These are phyloP conservation scores for Cephus runcator DNA, from an alignment of 2,888 invertebrate species.

Conservation along the genomic window DNA sequence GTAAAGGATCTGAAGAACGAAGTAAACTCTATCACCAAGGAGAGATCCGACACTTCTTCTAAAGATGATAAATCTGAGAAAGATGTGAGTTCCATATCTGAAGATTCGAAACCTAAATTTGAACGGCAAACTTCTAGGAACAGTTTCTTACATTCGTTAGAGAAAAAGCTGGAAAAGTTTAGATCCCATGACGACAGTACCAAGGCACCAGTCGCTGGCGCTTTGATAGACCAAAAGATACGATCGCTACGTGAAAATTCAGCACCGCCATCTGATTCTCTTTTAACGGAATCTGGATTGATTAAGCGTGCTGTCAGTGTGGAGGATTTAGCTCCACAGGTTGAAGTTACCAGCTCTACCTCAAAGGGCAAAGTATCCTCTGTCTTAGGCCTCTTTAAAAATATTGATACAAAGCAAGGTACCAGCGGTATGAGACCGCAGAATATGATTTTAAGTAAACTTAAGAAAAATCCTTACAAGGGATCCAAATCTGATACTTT, in stretches of 20 bases:
- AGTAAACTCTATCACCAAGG: constrained; percentile 49
- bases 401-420: constrained; percentile 55
- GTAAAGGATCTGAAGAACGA: constrained; percentile 53
- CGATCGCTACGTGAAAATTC: constrained; percentile 47
- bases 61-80: constrained; percentile 34
- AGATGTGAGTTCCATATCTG: constrained; percentile 21
- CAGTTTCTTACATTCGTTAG: constrained; percentile 78
- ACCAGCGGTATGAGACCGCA: constrained; percentile 31
- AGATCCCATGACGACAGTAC: constrained; percentile 53
- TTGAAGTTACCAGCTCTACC: constrained; percentile 62
- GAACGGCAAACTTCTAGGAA: constrained; percentile 59
- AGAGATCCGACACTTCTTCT: constrained; percentile 30
- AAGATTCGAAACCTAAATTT: constrained; percentile 29
- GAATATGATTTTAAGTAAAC: constrained; percentile 60
- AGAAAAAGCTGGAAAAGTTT: constrained; percentile 69
- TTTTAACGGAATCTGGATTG: constrained; percentile 73
- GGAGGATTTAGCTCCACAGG: constrained; percentile 69
- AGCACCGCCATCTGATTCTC: constrained; percentile 42
- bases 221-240: constrained; percentile 66
- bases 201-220: constrained; percentile 63
- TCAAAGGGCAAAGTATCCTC: constrained; percentile 79
- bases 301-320: constrained; percentile 80
- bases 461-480: constrained; percentile 69
- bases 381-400: constrained; percentile 82
- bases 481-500: constrained; percentile 42